Base-by-base conservation (phyloP, 2,888 invertebrate genomes). In the Dasysyrphus albostriatus region DNA sequence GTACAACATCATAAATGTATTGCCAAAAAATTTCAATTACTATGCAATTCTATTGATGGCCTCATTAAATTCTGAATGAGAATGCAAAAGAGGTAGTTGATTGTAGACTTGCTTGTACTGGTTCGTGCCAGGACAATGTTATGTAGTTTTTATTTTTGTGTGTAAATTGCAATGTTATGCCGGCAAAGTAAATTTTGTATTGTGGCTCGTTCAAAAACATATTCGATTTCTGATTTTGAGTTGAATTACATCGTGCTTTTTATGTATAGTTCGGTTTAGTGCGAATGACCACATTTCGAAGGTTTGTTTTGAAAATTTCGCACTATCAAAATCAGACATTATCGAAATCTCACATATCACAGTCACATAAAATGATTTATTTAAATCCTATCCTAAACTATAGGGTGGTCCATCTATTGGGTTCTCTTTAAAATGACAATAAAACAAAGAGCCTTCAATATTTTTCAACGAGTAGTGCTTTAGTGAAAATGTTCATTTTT, bases 21-120 rank as follows among this genome's bases (percentile, higher is more conserved):
- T 24, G 51, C 37, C 69, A 69, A 51, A 69, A n/a, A 37, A 69
- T 24, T 51, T 51, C n/a, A 69, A 69, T 69, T 51, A 51, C 69
- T 69, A 14, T 14, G 37, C 34, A 49, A 69, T n/a, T 51, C 42
- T 24, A 69, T 69, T 69, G 69, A 51, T 51, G 24, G 10, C 37
- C 24, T 69, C 51, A 39, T 39, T 39, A 29, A 37, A 67, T 67
- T 3, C 37, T 12, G 32, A n/a, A 12, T 4, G 34, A 34, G 19
- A 19, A 47, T 47, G n/a, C n/a, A n/a, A 32, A 65, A 16, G 6
- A 32, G 19, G 10, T 14, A 47, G 42, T 24, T 42, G 16, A 9
- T 1, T 5, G 6, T 44, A 44, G n/a, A 3, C 16, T 16, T 6
- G 5, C 39, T 7, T 0, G 2, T 0, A 5, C n/a, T 39, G 37